These are phyloP conservation scores for Taphrorychus bicolor DNA, from an alignment of 2,888 invertebrate genomes.

Conservation along the genomic window DNA sequence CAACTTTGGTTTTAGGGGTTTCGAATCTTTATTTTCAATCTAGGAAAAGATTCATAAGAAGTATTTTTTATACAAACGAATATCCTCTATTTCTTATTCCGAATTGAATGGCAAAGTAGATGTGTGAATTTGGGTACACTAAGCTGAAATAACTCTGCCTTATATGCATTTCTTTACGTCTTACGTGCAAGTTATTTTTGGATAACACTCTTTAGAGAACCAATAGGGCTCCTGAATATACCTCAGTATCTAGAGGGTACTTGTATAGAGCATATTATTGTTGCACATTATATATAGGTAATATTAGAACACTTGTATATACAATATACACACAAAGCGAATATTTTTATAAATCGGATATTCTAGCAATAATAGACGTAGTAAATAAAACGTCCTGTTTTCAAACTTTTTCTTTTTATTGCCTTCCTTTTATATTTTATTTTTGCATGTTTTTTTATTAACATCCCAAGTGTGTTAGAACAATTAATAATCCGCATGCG, in stretches of 20 bases:
- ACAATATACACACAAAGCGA: not conserved
- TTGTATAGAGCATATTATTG: not conserved
- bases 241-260: not conserved
- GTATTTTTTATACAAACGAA: too few relatives aligned
- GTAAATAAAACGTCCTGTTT: constrained; percentile 13
- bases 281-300: not conserved
- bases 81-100: too few relatives aligned
- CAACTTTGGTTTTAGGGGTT: too few relatives aligned
- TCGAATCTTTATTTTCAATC: too few relatives aligned
- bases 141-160: too few relatives aligned
- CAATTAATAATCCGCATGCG: too few relatives aligned
- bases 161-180: too few relatives aligned
- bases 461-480: not conserved
- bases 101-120: too few relatives aligned
- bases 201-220: not conserved
- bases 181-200: too few relatives aligned
- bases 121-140: too few relatives aligned
- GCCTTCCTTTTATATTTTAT: constrained; percentile 14
- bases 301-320: not conserved
- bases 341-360: constrained; percentile 11
- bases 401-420: constrained; percentile 20
- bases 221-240: not conserved
- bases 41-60: too few relatives aligned
- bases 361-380: constrained; percentile 18
- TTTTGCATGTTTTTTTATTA: constrained; percentile 2